Evolutionary conservation across 1,140 invertebrate genomes (phyloP), one percentile per base, ranked within the genome.

Genomic region (Orchesella cincta): DNA sequence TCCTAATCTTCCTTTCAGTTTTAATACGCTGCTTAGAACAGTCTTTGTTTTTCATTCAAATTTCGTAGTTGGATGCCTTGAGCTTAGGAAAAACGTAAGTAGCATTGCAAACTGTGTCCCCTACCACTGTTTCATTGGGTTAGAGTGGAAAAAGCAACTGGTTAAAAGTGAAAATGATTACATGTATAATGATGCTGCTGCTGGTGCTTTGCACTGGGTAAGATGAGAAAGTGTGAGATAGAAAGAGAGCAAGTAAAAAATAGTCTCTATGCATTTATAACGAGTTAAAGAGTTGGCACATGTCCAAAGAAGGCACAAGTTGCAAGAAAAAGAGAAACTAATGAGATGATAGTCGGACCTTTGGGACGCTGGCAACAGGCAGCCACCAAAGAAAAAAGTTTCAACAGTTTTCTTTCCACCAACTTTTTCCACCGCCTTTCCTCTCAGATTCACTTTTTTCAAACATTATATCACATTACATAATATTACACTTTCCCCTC

Each of bases 181-280:
- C 18, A 8, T 46, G 39, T 46, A 18, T 46, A 18, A 46, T 46
- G 39, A 46, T 46, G 39, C 5, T 46, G 39, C 5, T 18, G 18
- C 5, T 46, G 39, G 18, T 46, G 39, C 39, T 8, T 46, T 46
- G 18, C 39, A 46, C 39, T 46, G 39, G 91, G 67, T 89, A 91
- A 46, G 90, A 90, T 39, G 90, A 91, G 86, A 90, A 90, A 80
- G 90, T 90, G 83, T 90, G 89, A 70, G 90, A 90, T 2, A 91
- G 91, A 84, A 91, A 52, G 46, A 74, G 46, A 52, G 14, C 28
- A 20, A 31, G 73, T 52, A 52, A 64, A 31, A 33, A 71, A 57
- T 8, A 57, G 23, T 57, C 52, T 57, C 52, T 57, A 57, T 57
- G 52, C 52, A 57, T 57, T 57, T 23, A n/a, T 14, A 57, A 26